Evolutionary conservation across 2,113 vertebrate genomes (phyloP).

Genomic region (Eulemur rufifrons): DNA sequence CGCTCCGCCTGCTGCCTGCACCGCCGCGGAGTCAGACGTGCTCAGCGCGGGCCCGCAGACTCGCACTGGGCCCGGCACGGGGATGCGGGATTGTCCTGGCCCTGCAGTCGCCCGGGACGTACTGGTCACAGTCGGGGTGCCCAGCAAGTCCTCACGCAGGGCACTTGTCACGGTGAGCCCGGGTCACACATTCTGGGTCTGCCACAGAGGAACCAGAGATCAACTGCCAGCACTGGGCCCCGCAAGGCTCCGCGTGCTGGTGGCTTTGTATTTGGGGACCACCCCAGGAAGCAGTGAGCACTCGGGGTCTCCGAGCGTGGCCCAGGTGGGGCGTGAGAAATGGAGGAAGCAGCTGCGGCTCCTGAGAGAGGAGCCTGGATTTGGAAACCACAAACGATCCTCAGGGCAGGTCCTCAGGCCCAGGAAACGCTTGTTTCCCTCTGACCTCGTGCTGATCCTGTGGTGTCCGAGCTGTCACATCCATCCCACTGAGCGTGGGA

Average conservation of each 20-base stretch:
- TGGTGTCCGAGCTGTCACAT: no score
- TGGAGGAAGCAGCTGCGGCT: accelerated
- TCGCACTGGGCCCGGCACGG: accelerated
- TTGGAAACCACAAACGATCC: neutral
- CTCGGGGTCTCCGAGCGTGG: neutral
- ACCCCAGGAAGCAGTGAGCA: neutral
- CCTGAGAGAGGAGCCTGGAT: neutral
- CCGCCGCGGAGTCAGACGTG: neutral
- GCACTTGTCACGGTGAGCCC: neutral
- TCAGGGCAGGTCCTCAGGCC: accelerated
- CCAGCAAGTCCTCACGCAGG: accelerated
- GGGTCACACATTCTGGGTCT: constrained; percentile 49
- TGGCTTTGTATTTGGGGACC: constrained; percentile 18
- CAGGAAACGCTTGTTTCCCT: neutral
- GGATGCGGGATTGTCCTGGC: neutral
- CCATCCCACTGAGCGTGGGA: no score
- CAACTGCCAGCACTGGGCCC: constrained; percentile 30
- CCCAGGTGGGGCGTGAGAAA: neutral
- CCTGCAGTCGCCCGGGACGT: accelerated
- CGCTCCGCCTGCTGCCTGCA: neutral
- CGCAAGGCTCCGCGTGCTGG: neutral
- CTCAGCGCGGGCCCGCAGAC: accelerated
- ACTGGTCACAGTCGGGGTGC: accelerated
- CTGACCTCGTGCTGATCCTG: accelerated
- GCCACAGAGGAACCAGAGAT: constrained; percentile 59